Evolutionary conservation across 2,797 vertebrate species (phyloP), one percentile per base, ranked within the genome.

Genomic region (Eulemur albifrons): DNA sequence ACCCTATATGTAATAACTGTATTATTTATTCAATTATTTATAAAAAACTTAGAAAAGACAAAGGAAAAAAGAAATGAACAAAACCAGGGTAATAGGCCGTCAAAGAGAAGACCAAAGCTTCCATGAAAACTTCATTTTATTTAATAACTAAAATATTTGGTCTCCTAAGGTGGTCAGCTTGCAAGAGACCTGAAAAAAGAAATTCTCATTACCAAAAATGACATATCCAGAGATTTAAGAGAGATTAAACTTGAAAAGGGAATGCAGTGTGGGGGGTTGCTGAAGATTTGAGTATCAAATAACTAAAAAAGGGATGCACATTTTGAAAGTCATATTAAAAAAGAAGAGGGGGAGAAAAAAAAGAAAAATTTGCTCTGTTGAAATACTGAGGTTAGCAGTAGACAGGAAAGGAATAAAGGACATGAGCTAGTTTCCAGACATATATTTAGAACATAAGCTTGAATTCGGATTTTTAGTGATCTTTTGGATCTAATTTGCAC

Each of bases 401-500:
- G 72, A 92, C 69, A 92, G 84, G 40, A 97, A 95, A 96, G 14
- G 23, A 97, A 84, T 54, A 18, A 75, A 73, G 97, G n/a, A 85
- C 63, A 84, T 13, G 38, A 75, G 27, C 83, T 94, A 48, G 90
- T 95, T 96, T 94, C 69, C 82, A 97, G 83, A 0, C n/a, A 97
- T 65, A 32, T 87, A 87, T 96, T 98, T 97, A 92, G 81, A 96
- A 98, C 85, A 83, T 97, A 96, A 96, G 38, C 0, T 0, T 84
- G 83, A 86, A 96, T 54, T 83, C 97, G 95, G 32, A 54, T 69
- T 88, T 79, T 40, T 75, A 75, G 23, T 89, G 38, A 25, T 95
- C 93, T 96, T 87, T 76, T 87, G 40, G 69, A 94, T 89, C 35
- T 94, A 92, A 97, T 97, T 97, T 97, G 35, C 93, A 97, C 88